phyloP scores from a whole-genome alignment of 1,140 invertebrate species.

The Littorina saxatilis region DNA sequence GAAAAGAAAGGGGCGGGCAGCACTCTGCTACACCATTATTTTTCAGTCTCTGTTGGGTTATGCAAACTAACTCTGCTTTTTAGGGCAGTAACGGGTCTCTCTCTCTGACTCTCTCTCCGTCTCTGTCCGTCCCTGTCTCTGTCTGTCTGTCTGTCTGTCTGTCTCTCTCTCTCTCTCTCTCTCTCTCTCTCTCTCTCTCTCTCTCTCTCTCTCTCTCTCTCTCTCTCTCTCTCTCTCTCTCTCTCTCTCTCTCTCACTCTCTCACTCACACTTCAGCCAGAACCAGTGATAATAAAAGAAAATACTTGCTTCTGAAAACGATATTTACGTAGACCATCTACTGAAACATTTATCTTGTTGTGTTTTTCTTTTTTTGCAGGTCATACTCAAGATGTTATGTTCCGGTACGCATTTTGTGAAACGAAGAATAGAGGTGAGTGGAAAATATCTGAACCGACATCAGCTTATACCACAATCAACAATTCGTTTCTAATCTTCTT shows the following conservation, averaged over 20 bases:
- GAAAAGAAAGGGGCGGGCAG: no score
- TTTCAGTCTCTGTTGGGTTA: no score
- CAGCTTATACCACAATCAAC: no score
- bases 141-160: constrained; percentile 40
- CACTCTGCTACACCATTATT: no score
- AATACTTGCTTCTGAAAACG: no score
- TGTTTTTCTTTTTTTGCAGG: constrained; percentile 39
- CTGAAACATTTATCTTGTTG: not conserved
- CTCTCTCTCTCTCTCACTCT: constrained; percentile 28
- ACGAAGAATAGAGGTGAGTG: constrained; percentile 55
- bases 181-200: constrained; percentile 41
- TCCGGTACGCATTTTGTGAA: constrained; percentile 57
- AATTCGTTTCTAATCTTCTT: no score
- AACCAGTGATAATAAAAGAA: no score
- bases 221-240: constrained; percentile 34
- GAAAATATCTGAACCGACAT: no score
- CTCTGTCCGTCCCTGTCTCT: constrained; percentile 34
- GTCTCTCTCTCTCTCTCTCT: constrained; percentile 37
- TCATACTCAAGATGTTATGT: constrained; percentile 56
- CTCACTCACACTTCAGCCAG: no score
- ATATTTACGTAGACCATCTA: no score
- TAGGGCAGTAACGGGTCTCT: no score
- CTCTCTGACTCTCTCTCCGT: constrained; percentile 31
- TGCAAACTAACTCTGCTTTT: no score
- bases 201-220: constrained; percentile 36